These are phyloP conservation scores for Anagrus nilaparvatae DNA, from an alignment of 1,140 invertebrate genomes.

Conservation along the genomic window DNA sequence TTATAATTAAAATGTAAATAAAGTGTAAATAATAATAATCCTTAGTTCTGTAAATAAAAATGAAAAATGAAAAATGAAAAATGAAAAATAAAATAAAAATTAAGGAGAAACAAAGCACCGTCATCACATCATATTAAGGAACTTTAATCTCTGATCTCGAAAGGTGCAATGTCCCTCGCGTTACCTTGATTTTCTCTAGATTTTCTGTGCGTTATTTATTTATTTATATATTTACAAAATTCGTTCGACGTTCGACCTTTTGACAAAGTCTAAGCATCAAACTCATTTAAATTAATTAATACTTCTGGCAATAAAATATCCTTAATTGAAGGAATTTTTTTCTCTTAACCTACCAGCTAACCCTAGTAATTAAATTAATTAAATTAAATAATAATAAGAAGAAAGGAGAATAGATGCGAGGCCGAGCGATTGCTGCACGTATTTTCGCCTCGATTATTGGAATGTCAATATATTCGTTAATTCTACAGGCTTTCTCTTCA, in stretches of 20 bases:
- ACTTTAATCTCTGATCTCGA: too few relatives aligned
- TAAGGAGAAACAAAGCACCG: slow-evolving; percentile 42
- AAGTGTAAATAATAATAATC: slow-evolving; percentile 14
- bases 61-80: slow-evolving; percentile 14
- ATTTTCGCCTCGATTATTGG: not conserved
- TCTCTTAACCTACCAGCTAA: too few relatives aligned
- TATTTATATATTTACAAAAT: slow-evolving; percentile 16
- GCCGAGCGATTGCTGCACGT: too few relatives aligned
- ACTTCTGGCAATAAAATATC: slow-evolving; percentile 39
- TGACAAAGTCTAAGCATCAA: too few relatives aligned
- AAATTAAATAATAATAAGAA: too few relatives aligned
- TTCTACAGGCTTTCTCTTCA: too few relatives aligned
- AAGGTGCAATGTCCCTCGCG: not conserved
- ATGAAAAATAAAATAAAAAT: slow-evolving; percentile 16
- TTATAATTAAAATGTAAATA: slow-evolving; percentile 19
- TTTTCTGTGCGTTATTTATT: too few relatives aligned
- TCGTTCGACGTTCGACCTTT: slow-evolving; percentile 11
- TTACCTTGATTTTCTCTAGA: not conserved
- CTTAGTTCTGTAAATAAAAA: slow-evolving; percentile 12
- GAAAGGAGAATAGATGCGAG: too few relatives aligned
- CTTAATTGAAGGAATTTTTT: too few relatives aligned
- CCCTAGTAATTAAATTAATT: too few relatives aligned
- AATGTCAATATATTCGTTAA: slow-evolving; percentile 1
- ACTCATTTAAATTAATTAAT: slow-evolving; percentile 34
- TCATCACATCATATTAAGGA: slow-evolving; percentile 41